Conservation (phyloP, 2,797 vertebrate species). For the Todus mexicanus region DNA sequence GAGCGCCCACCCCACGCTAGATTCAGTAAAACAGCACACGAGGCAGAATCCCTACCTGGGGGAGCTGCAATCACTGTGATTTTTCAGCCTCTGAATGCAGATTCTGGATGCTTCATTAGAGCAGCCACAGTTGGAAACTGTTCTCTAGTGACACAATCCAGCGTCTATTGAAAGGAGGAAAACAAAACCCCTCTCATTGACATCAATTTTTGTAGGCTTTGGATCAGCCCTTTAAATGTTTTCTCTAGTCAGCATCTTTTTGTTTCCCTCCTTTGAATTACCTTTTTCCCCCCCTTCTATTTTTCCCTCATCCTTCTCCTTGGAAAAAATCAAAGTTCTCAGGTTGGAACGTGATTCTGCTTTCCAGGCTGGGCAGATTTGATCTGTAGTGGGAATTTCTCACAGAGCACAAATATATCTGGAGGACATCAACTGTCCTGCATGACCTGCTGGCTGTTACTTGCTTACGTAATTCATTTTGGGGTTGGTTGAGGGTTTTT, state of each 20-base stretch:
- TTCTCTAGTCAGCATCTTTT: background rate
- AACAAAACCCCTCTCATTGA: background rate
- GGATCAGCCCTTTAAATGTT: background rate
- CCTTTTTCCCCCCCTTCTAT: background rate
- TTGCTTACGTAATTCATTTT: conserved; percentile 23
- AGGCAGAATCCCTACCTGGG: background rate
- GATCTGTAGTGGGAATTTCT: background rate
- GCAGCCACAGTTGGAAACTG: background rate
- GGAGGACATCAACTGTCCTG: background rate
- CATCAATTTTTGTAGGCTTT: background rate
- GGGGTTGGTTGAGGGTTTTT: background rate
- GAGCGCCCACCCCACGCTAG: background rate
- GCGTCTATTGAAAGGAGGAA: background rate
- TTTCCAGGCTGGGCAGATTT: background rate
- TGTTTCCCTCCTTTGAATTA: background rate
- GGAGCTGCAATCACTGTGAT: background rate
- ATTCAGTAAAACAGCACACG: background rate
- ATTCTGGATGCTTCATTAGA: background rate
- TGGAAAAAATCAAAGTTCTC: background rate
- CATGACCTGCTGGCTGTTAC: background rate
- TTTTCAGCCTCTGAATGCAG: background rate
- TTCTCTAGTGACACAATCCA: background rate
- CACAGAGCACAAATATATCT: background rate
- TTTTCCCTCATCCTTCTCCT: background rate
- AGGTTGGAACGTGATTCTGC: background rate